Base-by-base conservation (phyloP, 1,140 invertebrate species). In the Lucilia sericata region DNA sequence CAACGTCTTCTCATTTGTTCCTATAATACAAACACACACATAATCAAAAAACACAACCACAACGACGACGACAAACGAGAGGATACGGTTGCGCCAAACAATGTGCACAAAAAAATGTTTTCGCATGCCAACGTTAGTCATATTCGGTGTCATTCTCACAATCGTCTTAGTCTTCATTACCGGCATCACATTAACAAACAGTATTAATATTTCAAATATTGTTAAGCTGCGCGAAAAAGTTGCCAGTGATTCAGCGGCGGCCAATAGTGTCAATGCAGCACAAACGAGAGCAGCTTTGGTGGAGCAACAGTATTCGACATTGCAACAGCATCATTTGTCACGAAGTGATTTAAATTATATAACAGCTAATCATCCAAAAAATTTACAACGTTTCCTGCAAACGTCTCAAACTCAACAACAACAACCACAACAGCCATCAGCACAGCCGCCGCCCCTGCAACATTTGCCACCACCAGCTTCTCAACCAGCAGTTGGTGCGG, bases 131-230 rank as follows among this genome's bases (percentile, higher is more conserved):
- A 89, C 88, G 83, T 85, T 91, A 85, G 86, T 88, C 88, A 89
- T 91, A 86, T 88, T 89, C 85, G 88, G 88, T 84, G 89, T 91
- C 78, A 86, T 91, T 84, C 83, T 90, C 83, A 91, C 88, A 86
- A 91, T 91, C 21, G 86, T 91, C n/a, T 84, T 91, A 84, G 89
- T 91, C 86, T 91, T 88, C 88, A 91, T 91, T 21, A 91, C 89
- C 86, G 89, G 89, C 86, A 90, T 91, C 42, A 91, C 89, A 0
- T 84, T 91, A 3, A 90, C 89, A n/a, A 91, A 89, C 83, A 89
- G 88, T 86, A 90, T 91, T 47, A 91, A 91, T 85, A 88, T 91
- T 81, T 90, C 89, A 55, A 91, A 91, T 36, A 91, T 91, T 47
- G 87, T 91, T 0, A 89, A 90, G 85, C 84, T 91, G 83, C 87